Evolutionary conservation across 2,888 invertebrate species (phyloP).

Genomic region (Zaprionus bogoriensis): DNA sequence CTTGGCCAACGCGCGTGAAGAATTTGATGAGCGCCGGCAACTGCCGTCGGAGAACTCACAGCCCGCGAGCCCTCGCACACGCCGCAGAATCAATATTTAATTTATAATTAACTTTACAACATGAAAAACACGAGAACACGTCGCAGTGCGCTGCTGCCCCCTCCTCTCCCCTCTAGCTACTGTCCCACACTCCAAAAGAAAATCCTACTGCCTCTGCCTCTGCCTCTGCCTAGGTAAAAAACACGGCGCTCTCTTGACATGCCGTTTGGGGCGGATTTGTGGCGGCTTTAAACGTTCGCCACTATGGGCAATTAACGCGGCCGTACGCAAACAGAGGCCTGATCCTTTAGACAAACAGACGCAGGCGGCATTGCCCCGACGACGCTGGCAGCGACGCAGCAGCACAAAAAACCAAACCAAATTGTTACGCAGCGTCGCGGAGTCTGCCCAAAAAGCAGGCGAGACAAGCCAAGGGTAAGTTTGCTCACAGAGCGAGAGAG

Average conservation of each 20-base stretch:
- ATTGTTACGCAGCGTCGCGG: slow-evolving; percentile 19
- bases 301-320: slow-evolving; percentile 81
- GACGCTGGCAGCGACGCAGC: slow-evolving; percentile 4
- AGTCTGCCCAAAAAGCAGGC: slow-evolving; percentile 22
- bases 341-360: slow-evolving; percentile 81
- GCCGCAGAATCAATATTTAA: slow-evolving; percentile 82
- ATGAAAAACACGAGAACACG: slow-evolving; percentile 64
- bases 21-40: slow-evolving; percentile 47
- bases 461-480: slow-evolving; percentile 27
- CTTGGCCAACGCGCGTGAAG: slow-evolving; percentile 24
- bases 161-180: background rate
- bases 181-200: slow-evolving; percentile 3
- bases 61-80: slow-evolving; percentile 40
- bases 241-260: slow-evolving; percentile 53
- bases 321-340: slow-evolving; percentile 79
- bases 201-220: slow-evolving; percentile 17
- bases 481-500: background rate
- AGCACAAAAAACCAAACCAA: background rate
- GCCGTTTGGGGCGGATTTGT: slow-evolving; percentile 63
- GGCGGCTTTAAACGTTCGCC: slow-evolving; percentile 81
- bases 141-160: background rate
- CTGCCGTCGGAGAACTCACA: slow-evolving; percentile 28
- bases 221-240: slow-evolving; percentile 3
- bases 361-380: too few species aligned
- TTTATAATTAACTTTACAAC: slow-evolving; percentile 82